Evolutionary conservation across 2,113 vertebrate genomes (phyloP), one percentile per base, ranked within the genome.

Genomic region (Puntigrus tetrazona): DNA sequence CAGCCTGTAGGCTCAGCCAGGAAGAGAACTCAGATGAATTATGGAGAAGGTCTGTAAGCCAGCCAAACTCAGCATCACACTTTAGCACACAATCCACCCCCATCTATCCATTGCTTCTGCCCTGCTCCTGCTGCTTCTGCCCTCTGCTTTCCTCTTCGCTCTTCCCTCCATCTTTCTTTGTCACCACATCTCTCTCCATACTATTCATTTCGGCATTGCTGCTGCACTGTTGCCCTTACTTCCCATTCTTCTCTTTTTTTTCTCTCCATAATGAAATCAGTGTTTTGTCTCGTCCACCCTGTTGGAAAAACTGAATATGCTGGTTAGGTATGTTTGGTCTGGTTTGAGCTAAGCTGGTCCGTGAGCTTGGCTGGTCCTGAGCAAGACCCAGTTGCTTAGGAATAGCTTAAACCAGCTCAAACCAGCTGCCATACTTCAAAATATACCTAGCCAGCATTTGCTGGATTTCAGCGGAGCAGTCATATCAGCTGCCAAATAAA

Each of bases 1-100:
- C 85, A 75, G 82, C 87, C 90, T 86, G 76, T 82, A 80, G 87
- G 86, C 87, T 67, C 83, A 82, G 88, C 50, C 43, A 36, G 81
- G 25, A 69, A 76, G 85, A 84, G 81, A 84, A 67, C 82, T 81
- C 87, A 52, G 73, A 86, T 88, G 86, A 90, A 86, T 90, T 88
- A 84, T 88, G 84, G 67, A 83, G 69, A 81, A 47, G 47, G 80
- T 87, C 63, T 85, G 69, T 67, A 78, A 86, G 70, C 67, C 45
- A 57, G 80, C 75, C 75, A 83, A 82, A 78, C 81, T 83, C 82
- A 61, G 25, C 74, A 57, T 50, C 34, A 78, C 63, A 75, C 61
- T 34, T 81, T 67, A 47, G 52, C 52, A 69, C 61, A 81, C 74
- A 59, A 83, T 67, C 38, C 52, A 65, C 47, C 55, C 34, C 61